Evolutionary conservation across 2,113 vertebrate species (phyloP), one percentile per base, ranked within the genome.

Genomic region (Coptodon rendalli): DNA sequence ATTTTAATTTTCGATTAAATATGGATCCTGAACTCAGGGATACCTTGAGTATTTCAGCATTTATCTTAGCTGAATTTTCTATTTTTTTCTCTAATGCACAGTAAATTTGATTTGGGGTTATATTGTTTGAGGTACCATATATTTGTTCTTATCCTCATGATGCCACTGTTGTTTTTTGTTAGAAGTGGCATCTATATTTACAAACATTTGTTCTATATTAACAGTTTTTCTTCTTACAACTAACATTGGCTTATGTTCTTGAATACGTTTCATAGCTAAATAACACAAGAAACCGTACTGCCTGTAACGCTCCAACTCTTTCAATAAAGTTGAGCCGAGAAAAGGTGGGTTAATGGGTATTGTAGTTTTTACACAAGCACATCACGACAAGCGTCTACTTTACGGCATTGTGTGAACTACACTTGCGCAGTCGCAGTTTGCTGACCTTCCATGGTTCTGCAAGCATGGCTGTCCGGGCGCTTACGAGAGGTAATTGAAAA

Each of bases 381-480:
- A 7, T 61, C 34, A 34, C 86, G 27, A 82, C 82, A 36, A 1
- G 7, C 7, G 2, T 27, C 48, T 7, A 22, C 31, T 85, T 82
- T 81, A 82, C 92, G 88, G 59, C 88, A 86, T 11, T 1, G 1
- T 3, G 2, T 10, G 61, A 80, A 94, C 84, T 52, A 53, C 84
- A 87, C 16, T 9, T 17, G 5, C 94, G 94, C 92, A 93, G 56
- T 13, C 88, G 93, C 89, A 68, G 53, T 54, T 12, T 9, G 12
- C 61, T 94, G 93, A 95, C 94, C 94, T 93, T 95, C 92, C 56
- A 76, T 80, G 50, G 87, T 52, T 29, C 50, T 40, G 31, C 57
- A 82, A 95, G 92, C 95, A 97, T 97, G 97, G 96, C 96, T 2
- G 22, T 90, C 0, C 91, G 94, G 40, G 63, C 91, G 1, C 61